These are phyloP conservation scores for Sminthurinus aureus DNA, from an alignment of 2,888 invertebrate species.

Conservation along the genomic window DNA sequence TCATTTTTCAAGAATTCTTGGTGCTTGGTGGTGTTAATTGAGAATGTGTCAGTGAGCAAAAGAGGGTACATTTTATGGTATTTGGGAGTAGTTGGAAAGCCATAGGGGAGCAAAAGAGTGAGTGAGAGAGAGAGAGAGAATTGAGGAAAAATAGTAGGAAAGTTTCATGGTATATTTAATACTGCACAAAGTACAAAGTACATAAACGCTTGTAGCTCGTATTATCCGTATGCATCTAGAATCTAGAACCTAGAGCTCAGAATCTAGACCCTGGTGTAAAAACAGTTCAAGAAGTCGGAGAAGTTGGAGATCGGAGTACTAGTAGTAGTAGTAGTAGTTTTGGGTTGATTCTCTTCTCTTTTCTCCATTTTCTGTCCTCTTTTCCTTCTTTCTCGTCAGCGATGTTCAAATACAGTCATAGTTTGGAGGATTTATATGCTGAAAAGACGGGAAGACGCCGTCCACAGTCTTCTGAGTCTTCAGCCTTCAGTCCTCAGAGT, in stretches of 20 bases:
- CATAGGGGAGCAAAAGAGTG: slow-evolving; percentile 17
- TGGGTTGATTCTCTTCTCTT: not conserved
- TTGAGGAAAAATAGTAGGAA: not conserved
- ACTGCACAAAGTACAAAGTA: not conserved
- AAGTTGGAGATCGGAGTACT: not conserved
- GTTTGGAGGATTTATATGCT: slow-evolving; percentile 19
- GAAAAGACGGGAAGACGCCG: not conserved
- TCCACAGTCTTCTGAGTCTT: not conserved
- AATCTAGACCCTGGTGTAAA: not conserved
- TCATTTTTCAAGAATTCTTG: slow-evolving; percentile 52
- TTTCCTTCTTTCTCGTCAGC: too few species aligned
- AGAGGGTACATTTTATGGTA: slow-evolving; percentile 38
- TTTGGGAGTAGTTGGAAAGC: slow-evolving; percentile 31
- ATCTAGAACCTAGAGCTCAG: not conserved
- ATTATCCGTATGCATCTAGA: not conserved
- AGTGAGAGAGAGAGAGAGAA: too few species aligned
- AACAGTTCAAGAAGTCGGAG: not conserved
- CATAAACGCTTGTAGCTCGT: not conserved
- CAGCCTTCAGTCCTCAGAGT: not conserved
- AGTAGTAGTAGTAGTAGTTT: not conserved
- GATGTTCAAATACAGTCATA: slow-evolving; percentile 34
- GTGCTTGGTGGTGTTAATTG: slow-evolving; percentile 51
- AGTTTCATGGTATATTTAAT: too few species aligned
- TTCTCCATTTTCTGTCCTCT: too few species aligned
- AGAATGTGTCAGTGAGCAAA: slow-evolving; percentile 43